Base-by-base conservation (phyloP, 2,888 invertebrate species). In the Lasiommata megera region DNA sequence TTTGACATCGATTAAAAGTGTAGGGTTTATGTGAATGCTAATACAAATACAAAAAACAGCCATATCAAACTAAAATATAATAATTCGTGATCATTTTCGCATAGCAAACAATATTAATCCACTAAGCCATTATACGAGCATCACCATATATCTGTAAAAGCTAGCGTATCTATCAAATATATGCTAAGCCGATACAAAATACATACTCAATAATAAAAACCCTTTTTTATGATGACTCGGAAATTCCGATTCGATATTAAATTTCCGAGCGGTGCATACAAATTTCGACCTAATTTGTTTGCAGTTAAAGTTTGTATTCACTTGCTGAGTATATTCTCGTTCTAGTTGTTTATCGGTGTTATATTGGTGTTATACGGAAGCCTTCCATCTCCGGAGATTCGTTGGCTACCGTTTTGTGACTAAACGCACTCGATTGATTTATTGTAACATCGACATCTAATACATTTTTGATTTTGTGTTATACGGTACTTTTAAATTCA, bases 301-400 rank as follows among this genome's bases (percentile, higher is more conserved):
- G 0, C 0, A 0, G 11, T 16, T 28, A 38, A 50, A 37, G 50
- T 50, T 28, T 28, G 38, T 28, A 14, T 38, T 37, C 9, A 14
- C 28, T 37, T 61, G 40, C 9, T 23, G n/a, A 46, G 8, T 34
- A 12, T 18, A 18, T 41, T 23, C 36, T 40, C 31, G 51, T 41
- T 28, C 18, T 46, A 46, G 29, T 58, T 54, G 31, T 56, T 46
- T 60, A 56, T 65, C 44, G 37, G 28, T 38, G 36, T 41, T 41
- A 48, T 60, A 58, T 65, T 47, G 18, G 36, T 48, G 38, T 37
- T 43, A 46, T 46, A 64, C 68, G 71, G 71, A 71, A 69, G 66
- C 65, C 60, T 60, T 59, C 67, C 66, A 67, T 64, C 65, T 68
- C 71, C 72, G 65, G 70, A 72, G 73, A 75, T 77, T 76, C 75